phyloP scores from a whole-genome alignment of 2,113 vertebrate species.

The Nipponia nippon region DNA sequence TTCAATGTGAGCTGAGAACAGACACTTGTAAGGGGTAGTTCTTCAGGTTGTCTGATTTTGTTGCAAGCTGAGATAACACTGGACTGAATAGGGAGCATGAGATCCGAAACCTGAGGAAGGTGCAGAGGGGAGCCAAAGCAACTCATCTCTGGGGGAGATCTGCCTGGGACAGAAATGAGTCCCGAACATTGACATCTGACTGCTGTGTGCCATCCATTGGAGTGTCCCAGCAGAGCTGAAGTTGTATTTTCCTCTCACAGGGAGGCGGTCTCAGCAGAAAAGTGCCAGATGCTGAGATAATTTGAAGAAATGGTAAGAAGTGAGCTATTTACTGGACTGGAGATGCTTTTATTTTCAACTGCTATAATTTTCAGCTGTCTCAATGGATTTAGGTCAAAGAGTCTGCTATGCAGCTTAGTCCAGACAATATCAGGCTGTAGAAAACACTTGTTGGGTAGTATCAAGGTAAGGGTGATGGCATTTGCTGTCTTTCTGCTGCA shows the following conservation, averaged over 20 bases:
- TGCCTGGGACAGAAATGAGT: neutral
- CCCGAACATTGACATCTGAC: neutral
- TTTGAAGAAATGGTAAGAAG: slow-evolving; percentile 1
- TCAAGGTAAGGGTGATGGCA: neutral
- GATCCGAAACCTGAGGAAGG: neutral
- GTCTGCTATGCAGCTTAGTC: neutral
- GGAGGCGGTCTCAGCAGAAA: neutral
- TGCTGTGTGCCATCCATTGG: neutral
- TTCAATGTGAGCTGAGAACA: neutral
- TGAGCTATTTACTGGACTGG: neutral
- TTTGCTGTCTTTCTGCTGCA: neutral
- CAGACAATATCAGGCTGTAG: neutral
- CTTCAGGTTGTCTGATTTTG: neutral
- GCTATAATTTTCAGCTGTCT: slow-evolving; percentile 19
- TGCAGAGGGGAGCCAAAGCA: neutral
- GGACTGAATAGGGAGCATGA: neutral
- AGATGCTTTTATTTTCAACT: slow-evolving; percentile 30
- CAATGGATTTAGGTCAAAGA: neutral
- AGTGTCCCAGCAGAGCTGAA: neutral
- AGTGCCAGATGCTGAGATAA: neutral
- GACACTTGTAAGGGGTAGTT: neutral
- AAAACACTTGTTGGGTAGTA: neutral
- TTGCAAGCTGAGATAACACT: neutral
- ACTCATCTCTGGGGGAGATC: neutral
- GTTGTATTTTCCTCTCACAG: neutral